Evolutionary conservation across 2,113 vertebrate species (phyloP).

Genomic region (Thamnophis sirtalis): DNA sequence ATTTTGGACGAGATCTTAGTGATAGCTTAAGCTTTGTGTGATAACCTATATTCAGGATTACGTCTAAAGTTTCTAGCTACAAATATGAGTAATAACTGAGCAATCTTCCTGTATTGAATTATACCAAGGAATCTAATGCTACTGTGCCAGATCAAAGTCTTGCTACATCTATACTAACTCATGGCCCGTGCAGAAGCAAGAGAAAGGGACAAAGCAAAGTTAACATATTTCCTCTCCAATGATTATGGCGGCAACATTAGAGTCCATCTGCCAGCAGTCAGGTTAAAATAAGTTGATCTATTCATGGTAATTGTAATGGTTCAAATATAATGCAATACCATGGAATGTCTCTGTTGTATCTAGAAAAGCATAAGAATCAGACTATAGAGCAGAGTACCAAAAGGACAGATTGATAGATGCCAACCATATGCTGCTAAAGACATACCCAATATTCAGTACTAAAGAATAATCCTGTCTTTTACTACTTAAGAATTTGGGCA

Average conservation of each 20-base stretch:
- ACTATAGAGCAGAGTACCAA: neutral
- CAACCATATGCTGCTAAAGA: neutral
- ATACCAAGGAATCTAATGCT: neutral
- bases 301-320: neutral
- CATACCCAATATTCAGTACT: neutral
- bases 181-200: neutral
- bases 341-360: conserved; percentile 22
- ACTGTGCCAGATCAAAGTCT: too few relatives aligned
- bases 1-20: neutral
- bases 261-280: neutral
- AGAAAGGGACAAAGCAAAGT: neutral
- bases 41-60: neutral
- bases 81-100: neutral
- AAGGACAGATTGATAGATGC: neutral
- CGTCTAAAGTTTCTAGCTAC: neutral
- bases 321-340: conserved; percentile 10
- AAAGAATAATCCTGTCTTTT: neutral
- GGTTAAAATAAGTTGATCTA: neutral
- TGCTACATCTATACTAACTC: neutral
- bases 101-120: neutral
- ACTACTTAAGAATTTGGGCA: neutral
- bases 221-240: neutral
- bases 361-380: conserved; percentile 31
- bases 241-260: neutral
- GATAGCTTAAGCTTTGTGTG: neutral